Evolutionary conservation across 2,113 vertebrate species (phyloP).

Genomic region (Cynocephalus volans): DNA sequence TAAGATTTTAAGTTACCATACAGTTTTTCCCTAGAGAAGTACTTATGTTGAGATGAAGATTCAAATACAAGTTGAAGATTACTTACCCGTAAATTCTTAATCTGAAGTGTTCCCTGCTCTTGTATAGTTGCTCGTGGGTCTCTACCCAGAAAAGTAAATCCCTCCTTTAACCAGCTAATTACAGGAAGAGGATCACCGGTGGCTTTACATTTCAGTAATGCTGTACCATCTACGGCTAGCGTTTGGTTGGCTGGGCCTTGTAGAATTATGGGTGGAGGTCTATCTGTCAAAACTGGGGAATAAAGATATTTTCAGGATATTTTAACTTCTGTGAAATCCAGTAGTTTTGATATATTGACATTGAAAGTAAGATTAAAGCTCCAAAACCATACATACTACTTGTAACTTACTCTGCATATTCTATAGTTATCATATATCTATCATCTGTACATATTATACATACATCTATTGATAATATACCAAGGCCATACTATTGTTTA

Average conservation of each 20-base stretch:
- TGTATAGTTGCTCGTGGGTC: slow-evolving; percentile 96
- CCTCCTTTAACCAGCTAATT: slow-evolving; percentile 98
- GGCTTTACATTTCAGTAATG: slow-evolving; percentile 97
- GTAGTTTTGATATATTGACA: not conserved
- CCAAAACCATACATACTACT: not conserved
- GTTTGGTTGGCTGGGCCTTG: slow-evolving; percentile 98
- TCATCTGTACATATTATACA: not conserved
- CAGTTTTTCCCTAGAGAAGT: not conserved
- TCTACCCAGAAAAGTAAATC: slow-evolving; percentile 96
- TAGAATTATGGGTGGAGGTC: slow-evolving; percentile 98
- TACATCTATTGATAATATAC: accelerated
- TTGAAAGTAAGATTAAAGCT: not conserved
- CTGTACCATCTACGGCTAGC: slow-evolving; percentile 94
- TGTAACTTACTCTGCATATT: not conserved
- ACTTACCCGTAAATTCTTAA: slow-evolving; percentile 95
- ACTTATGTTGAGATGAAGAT: not conserved
- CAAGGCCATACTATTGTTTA: not conserved
- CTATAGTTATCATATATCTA: not conserved
- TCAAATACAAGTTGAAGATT: accelerated
- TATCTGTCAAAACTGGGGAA: slow-evolving; percentile 95
- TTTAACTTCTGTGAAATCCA: slow-evolving; percentile 41
- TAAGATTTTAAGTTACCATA: not conserved
- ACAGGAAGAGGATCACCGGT: slow-evolving; percentile 97
- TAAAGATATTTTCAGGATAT: slow-evolving; percentile 42
- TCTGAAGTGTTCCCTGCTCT: slow-evolving; percentile 96